Conservation (phyloP, 92 coral and sea anemone species). For the Epizoanthus illoricatus region DNA sequence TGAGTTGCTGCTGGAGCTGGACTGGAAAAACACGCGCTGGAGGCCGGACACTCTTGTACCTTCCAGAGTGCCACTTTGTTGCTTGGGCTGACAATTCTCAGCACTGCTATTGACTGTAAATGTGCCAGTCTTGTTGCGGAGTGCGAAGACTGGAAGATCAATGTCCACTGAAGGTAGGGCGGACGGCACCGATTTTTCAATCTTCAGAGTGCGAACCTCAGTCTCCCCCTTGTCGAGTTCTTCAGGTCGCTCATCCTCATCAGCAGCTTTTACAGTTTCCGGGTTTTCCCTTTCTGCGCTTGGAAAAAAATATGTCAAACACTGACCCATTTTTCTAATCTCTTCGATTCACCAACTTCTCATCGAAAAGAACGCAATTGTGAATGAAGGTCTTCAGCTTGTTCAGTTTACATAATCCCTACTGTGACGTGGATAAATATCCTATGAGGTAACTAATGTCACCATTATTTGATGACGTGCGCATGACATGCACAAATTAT, state of each 20-base stretch:
- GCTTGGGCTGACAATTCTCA: not conserved
- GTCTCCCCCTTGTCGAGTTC: not conserved
- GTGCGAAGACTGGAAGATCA: not conserved
- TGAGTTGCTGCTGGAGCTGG: not conserved
- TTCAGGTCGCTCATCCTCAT: not conserved
- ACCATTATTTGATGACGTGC: no score
- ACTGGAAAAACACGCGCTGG: slow-evolving; percentile 4
- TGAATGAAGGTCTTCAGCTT: no score
- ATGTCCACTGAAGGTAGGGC: slow-evolving; percentile 10
- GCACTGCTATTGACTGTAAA: no score
- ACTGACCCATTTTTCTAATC: slow-evolving; percentile 8
- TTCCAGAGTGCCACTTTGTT: not conserved
- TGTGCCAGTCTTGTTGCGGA: not conserved
- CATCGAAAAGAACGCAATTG: no score
- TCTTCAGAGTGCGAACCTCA: no score
- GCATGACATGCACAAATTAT: no score
- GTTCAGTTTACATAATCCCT: no score
- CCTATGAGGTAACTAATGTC: no score
- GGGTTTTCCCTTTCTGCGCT: not conserved
- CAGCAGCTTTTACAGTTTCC: not conserved
- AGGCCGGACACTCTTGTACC: not conserved
- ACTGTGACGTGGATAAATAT: no score
- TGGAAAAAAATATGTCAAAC: slow-evolving; percentile 1
- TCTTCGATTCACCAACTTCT: no score
- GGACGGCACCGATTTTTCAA: not conserved